Conservation (phyloP, 2,113 vertebrate species). For the Thermophis baileyi region DNA sequence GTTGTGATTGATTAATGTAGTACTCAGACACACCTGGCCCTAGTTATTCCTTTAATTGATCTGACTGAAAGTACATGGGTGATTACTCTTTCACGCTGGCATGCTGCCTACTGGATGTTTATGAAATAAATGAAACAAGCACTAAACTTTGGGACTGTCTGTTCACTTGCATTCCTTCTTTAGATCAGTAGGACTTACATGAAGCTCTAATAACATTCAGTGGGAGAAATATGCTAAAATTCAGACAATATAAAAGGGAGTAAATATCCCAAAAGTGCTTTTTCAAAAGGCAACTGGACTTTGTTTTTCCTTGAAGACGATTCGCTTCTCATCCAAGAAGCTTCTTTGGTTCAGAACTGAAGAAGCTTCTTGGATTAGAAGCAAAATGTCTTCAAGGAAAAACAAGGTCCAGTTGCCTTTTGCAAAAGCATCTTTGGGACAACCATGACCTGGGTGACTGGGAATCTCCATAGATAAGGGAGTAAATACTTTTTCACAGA, state of each 20-base stretch:
- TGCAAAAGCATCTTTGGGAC: not conserved
- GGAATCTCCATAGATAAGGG: not conserved
- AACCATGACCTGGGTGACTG: not conserved
- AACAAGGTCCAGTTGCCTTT: not conserved
- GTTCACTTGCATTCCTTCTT: not conserved
- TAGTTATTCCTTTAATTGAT: not conserved
- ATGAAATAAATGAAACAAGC: not conserved
- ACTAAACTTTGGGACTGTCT: not conserved
- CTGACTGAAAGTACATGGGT: not conserved
- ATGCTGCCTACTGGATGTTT: not conserved
- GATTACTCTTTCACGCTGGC: not conserved
- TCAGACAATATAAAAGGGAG: not conserved
- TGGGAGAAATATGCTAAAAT: not conserved
- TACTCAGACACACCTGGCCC: not conserved
- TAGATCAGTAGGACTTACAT: not conserved
- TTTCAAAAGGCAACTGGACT: not conserved
- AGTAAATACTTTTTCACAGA: not conserved
- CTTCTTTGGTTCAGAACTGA: not conserved
- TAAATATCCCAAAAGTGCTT: not conserved
- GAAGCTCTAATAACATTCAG: not conserved
- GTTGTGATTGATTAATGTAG: not conserved
- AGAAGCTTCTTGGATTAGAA: not conserved
- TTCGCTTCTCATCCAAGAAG: not conserved
- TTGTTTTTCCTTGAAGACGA: not conserved
- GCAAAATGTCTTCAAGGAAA: not conserved